phyloP scores from a whole-genome alignment of 1,140 invertebrate genomes.

The Drosophila bifasciata region DNA sequence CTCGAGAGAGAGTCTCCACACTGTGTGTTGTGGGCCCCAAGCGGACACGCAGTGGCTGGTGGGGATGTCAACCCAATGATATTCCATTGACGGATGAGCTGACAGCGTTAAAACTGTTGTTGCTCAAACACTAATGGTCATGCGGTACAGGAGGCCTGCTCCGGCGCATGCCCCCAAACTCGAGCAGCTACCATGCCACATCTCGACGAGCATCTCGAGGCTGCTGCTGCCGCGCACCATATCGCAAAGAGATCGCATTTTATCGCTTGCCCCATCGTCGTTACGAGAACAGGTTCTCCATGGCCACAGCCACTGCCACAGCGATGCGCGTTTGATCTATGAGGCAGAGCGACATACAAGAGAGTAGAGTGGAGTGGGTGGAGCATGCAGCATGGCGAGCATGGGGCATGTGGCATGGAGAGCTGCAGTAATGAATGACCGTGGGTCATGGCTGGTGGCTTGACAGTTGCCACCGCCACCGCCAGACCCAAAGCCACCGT shows the following conservation, averaged over 20 bases:
- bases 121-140: slow-evolving; percentile 83
- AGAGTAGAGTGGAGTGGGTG: slow-evolving; percentile 19
- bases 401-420: too few relatives aligned
- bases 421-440: slow-evolving; percentile 78
- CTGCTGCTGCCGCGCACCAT: slow-evolving; percentile 12
- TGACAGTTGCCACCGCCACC: slow-evolving; percentile 47
- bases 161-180: background rate
- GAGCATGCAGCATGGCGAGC: too few relatives aligned
- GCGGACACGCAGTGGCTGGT: slow-evolving; percentile 57
- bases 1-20: background rate
- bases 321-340: slow-evolving; percentile 73
- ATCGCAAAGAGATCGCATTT: slow-evolving; percentile 60
- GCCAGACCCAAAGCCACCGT: slow-evolving; percentile 30
- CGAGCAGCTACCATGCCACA: background rate
- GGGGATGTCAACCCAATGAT: slow-evolving; percentile 82
- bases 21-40: slow-evolving; percentile 25
- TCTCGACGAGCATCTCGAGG: slow-evolving; percentile 28
- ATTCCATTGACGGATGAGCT: slow-evolving; percentile 84
- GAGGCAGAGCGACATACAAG: slow-evolving; percentile 46
- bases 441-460: slow-evolving; percentile 78
- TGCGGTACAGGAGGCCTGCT: slow-evolving; percentile 11
- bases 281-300: slow-evolving; percentile 53
- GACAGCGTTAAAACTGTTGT: slow-evolving; percentile 84
- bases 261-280: slow-evolving; percentile 49
- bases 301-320: background rate